Evolutionary conservation across 2,797 vertebrate species (phyloP), one percentile per base, ranked within the genome.

Genomic region (Falco biarmicus): DNA sequence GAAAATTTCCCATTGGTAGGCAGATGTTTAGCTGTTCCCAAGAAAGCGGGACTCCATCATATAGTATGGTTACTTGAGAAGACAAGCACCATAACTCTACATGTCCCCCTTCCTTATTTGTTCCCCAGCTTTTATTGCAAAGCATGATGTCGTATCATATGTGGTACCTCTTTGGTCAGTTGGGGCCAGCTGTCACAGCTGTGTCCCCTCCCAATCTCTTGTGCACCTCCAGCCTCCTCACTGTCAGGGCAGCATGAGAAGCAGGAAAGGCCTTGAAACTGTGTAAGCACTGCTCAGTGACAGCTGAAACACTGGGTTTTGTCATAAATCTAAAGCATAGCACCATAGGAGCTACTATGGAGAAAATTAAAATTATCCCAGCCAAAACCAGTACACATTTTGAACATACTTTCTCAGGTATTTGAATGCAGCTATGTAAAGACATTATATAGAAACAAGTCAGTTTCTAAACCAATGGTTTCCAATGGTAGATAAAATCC

Each of bases 1-100:
- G 13, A 29, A 4, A 10, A 11, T 11, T 57, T 80, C 18, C 26
- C 31, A 51, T 4, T 1, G 1, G 9, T 10, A 73, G 68, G 13
- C 9, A 45, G 11, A 31, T 25, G 8, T 25, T 74, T 8, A 53
- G 13, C 31, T 19, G 13, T 15, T 11, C 74, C 26, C 54, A 59
- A 12, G 29, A 83, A 41, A 68, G n/a, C 11, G 32, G 43, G 25
- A 2, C 7, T 43, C 15, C 54, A 10, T 43, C 29, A 41, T 8
- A 17, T 5, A 1, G 39, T n/a, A 14, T 16, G 37, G 16, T 71
- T 37, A 45, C 24, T 24, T 76, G 20, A 21, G 14, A 79, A 39
- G 56, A 68, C 4, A 59, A 68, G 24, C 1, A 2, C 1, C 10
- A 6, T 43, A 9, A 32, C 5, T 60, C 5, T 0, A 0, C 41